Evolutionary conservation across 1,140 invertebrate genomes (phyloP).

Genomic region (Sarcophaga bullata): DNA sequence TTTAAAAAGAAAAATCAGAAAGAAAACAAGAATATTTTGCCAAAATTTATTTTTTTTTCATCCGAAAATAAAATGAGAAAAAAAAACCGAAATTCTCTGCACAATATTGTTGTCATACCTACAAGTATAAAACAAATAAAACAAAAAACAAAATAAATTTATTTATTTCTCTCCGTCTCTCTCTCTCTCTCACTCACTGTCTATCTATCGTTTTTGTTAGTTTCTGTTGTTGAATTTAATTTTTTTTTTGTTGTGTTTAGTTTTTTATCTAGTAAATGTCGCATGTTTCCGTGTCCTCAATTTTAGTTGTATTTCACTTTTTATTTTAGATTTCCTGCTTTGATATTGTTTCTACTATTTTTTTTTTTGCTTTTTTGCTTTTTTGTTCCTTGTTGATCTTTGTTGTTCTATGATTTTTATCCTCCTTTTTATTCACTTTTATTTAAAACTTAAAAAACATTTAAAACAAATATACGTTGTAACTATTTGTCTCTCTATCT

Average conservation of each 20-base stretch:
- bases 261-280: constrained; percentile 43
- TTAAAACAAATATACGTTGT: constrained; percentile 5
- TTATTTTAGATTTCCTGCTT: constrained; percentile 42
- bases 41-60: constrained; percentile 21
- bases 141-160: background rate
- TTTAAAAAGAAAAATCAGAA: no score
- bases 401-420: background rate
- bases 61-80: no score
- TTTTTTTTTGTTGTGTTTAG: no score
- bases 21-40: background rate
- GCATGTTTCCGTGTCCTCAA: constrained; percentile 47
- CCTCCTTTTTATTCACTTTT: constrained; percentile 1
- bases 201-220: constrained; percentile 2
- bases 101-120: constrained; percentile 23
- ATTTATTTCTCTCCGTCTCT: constrained; percentile 1
- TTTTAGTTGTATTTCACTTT: constrained; percentile 41
- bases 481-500: constrained; percentile 14
- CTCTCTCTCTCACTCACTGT: background rate
- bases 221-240: background rate
- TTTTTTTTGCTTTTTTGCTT: constrained; percentile 34
- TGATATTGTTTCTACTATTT: constrained; percentile 1
- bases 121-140: constrained; percentile 14
- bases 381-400: constrained; percentile 23
- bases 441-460: constrained; percentile 29
- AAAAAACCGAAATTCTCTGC: background rate